Evolutionary conservation across 2,113 vertebrate species (phyloP).

Genomic region (Channa argus): DNA sequence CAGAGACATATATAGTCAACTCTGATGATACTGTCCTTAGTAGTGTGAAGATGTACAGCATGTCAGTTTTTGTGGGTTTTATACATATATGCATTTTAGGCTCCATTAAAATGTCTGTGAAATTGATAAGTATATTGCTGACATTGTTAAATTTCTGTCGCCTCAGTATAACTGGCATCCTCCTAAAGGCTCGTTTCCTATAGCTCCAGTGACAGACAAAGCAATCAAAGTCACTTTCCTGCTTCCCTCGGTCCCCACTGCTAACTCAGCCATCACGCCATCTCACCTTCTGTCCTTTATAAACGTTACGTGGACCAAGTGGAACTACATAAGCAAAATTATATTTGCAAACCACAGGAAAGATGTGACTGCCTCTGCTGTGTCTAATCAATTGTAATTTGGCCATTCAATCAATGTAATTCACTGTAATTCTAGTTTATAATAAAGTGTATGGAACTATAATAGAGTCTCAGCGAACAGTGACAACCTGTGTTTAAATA

Average conservation of each 20-base stretch:
- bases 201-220: slow-evolving; percentile 20
- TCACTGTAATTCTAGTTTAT: neutral
- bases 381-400: too few species aligned
- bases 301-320: neutral
- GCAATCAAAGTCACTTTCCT: slow-evolving; percentile 41
- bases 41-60: neutral
- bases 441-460: too few species aligned
- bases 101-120: slow-evolving; percentile 7
- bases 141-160: slow-evolving; percentile 38
- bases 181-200: slow-evolving; percentile 8
- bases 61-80: too few species aligned
- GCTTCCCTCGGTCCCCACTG: neutral
- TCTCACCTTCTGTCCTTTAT: neutral
- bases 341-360: too few species aligned
- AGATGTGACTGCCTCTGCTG: too few species aligned
- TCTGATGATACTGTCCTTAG: neutral
- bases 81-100: neutral
- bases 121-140: slow-evolving; percentile 3
- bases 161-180: slow-evolving; percentile 44
- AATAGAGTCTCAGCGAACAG: too few species aligned
- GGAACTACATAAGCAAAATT: too few species aligned
- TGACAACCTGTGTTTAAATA: too few species aligned
- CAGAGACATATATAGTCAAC: neutral
- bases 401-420: neutral
- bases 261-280: neutral